phyloP scores from a whole-genome alignment of 2,888 invertebrate genomes.

The Siphonodentalium dalli region DNA sequence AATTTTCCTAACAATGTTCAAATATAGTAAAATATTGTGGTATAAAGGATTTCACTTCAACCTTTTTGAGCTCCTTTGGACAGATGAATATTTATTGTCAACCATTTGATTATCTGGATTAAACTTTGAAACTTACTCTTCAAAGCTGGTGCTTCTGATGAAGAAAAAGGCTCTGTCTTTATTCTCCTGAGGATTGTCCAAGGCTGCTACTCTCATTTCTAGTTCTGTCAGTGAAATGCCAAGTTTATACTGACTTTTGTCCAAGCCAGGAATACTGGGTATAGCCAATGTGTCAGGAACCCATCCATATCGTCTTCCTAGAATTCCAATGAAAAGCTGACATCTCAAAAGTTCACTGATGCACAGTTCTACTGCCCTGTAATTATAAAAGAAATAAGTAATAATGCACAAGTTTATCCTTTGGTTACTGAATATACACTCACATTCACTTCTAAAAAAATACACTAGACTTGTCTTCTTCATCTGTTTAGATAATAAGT shows the following conservation, averaged over 20 bases:
- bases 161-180: conserved; percentile 62
- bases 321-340: conserved; percentile 65
- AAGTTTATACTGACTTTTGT: conserved; percentile 53
- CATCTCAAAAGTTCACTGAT: conserved; percentile 62
- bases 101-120: background rate
- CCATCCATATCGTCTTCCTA: conserved; percentile 66
- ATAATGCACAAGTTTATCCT: background rate
- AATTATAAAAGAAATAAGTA: conserved; percentile 11
- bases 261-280: conserved; percentile 55
- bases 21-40: background rate
- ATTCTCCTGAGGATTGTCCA: conserved; percentile 37
- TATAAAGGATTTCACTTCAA: background rate
- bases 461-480: no score
- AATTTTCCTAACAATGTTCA: background rate
- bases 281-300: conserved; percentile 53
- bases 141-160: conserved; percentile 56
- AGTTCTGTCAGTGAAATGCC: conserved; percentile 66
- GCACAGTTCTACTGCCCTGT: conserved; percentile 64
- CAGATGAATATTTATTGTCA: background rate
- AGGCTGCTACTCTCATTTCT: conserved; percentile 62
- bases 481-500: no score
- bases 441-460: no score
- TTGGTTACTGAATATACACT: background rate
- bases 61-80: no score
- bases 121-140: conserved; percentile 34